These are phyloP conservation scores for Scaptomyza caliginosa DNA, from an alignment of 2,888 invertebrate genomes.

Conservation along the genomic window DNA sequence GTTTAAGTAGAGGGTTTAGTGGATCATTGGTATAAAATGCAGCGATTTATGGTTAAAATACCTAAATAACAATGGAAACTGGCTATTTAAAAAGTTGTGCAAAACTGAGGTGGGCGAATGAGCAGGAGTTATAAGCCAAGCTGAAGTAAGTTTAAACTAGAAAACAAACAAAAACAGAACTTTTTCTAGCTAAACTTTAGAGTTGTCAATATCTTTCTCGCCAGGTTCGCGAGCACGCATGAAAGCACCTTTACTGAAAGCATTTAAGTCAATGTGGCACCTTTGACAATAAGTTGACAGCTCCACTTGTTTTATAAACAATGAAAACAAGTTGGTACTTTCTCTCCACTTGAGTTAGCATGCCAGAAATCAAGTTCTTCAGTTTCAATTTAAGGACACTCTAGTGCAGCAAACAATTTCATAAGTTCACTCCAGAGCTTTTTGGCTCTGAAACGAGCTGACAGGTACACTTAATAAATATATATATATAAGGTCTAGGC, in stretches of 20 bases:
- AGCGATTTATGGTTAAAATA: constrained; percentile 49
- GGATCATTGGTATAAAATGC: constrained; percentile 36
- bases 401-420: background rate
- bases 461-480: background rate
- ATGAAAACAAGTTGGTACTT: background rate
- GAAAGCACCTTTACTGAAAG: background rate
- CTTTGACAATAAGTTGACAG: background rate
- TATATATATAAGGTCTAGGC: background rate
- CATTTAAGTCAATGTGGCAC: background rate
- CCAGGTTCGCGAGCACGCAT: no score
- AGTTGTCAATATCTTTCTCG: background rate
- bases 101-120: background rate
- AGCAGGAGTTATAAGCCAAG: background rate
- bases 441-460: background rate
- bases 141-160: background rate
- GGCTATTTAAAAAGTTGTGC: constrained; percentile 28
- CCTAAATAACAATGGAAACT: constrained; percentile 32
- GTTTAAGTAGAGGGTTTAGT: background rate
- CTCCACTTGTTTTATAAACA: background rate
- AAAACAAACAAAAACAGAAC: background rate
- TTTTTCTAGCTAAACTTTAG: background rate
- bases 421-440: background rate
- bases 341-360: background rate
- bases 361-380: background rate
- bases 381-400: background rate